phyloP scores from a whole-genome alignment of 1,140 invertebrate genomes.

The Eumeta japonica region DNA sequence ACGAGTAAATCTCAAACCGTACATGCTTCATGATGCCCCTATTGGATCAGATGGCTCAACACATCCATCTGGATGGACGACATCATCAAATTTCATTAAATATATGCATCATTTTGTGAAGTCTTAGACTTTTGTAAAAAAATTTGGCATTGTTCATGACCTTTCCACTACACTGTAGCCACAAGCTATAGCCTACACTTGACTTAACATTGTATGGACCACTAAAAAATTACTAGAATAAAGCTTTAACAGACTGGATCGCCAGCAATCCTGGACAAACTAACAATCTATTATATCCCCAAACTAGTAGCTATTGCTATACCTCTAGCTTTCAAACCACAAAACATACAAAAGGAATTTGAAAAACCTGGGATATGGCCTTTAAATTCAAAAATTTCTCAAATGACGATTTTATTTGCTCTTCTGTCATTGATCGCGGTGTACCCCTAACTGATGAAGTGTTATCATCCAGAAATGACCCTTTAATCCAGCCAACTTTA shows the following conservation, averaged over 20 bases:
- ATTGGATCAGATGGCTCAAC: constrained; percentile 2
- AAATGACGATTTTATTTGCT: too few species aligned
- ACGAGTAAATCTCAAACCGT: constrained; percentile 23
- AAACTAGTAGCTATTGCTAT: constrained; percentile 6
- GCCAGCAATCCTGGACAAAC: constrained; percentile 13
- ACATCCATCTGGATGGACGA: constrained; percentile 13
- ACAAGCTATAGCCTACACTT: too few species aligned
- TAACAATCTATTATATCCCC: constrained; percentile 15
- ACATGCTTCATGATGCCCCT: constrained; percentile 24
- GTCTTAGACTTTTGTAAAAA: too few species aligned
- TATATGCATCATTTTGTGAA: constrained; percentile 40
- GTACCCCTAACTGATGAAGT: too few species aligned
- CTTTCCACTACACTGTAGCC: constrained; percentile 36
- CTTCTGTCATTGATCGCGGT: too few species aligned
- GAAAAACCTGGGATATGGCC: too few species aligned
- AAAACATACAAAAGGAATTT: too few species aligned
- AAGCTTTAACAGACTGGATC: constrained; percentile 12
- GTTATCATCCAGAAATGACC: too few species aligned
- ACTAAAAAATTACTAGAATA: constrained; percentile 30
- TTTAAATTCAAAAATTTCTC: too few species aligned
- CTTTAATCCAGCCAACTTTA: too few species aligned
- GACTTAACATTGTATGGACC: too few species aligned
- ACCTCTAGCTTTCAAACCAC: too few species aligned
- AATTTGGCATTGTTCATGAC: constrained; percentile 32
- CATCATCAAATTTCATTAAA: constrained; percentile 16